Percentiles rank a stretch among this genome's conserved stretches.
phyloP scores from a whole-genome alignment of 2,797 vertebrate genomes.

The Apodemus agrarius region DNA sequence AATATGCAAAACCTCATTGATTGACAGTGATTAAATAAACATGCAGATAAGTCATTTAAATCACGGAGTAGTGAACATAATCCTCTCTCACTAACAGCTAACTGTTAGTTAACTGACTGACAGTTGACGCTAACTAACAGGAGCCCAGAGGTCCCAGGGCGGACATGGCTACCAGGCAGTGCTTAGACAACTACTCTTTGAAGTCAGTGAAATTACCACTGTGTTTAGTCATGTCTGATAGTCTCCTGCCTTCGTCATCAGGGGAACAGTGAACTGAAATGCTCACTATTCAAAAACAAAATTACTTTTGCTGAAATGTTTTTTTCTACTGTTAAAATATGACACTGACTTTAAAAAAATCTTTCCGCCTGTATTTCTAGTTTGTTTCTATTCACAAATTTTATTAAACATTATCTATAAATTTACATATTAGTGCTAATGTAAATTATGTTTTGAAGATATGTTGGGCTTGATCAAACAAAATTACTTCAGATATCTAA shows the following conservation, averaged over 20 bases:
- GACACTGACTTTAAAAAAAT: not conserved
- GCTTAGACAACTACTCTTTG: not conserved
- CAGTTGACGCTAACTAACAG: not conserved
- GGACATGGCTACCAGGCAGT: not conserved
- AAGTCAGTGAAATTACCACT: not conserved
- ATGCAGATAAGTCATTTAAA: conserved; percentile 42
- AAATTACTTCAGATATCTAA: conserved; percentile 6
- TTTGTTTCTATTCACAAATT: not conserved
- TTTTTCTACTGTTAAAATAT: not conserved
- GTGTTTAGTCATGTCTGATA: not conserved
- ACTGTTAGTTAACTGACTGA: too few relatives aligned
- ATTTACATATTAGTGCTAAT: conserved; percentile 25
- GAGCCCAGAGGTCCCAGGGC: not conserved
- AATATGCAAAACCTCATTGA: conserved; percentile 61
- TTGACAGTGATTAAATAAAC: conserved; percentile 8
- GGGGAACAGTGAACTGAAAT: not conserved
- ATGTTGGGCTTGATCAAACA: conserved; percentile 13
- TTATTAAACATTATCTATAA: conserved; percentile 26
- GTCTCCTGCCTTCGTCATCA: not conserved
- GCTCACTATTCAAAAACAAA: not conserved
- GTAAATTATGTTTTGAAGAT: conserved; percentile 11
- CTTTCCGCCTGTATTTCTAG: not conserved
- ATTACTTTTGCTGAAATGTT: conserved; percentile 13
- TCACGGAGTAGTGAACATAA: not conserved
- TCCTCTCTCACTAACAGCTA: not conserved